Evolutionary conservation across 2,888 invertebrate genomes (phyloP).

Genomic region (Atrina japonica): DNA sequence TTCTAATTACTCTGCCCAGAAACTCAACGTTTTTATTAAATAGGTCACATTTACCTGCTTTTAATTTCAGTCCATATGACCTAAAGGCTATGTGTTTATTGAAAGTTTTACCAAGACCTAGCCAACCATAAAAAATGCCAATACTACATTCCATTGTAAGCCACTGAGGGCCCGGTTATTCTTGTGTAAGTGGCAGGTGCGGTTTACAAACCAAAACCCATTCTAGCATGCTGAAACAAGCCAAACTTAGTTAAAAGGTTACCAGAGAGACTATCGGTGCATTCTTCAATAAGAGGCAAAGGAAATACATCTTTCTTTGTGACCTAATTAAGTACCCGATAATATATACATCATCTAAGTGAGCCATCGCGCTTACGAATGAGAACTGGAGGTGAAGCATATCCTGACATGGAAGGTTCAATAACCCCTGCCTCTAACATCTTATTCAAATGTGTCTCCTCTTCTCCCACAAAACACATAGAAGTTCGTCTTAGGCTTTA

Average conservation of each 20-base stretch:
- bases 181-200: not conserved
- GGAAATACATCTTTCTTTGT: conserved; percentile 4
- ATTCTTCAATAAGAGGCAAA: too few species aligned
- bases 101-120: conserved; percentile 22
- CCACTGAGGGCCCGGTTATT: conserved; percentile 28
- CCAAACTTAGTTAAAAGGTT: not conserved
- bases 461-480: too few species aligned
- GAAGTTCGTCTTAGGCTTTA: too few species aligned
- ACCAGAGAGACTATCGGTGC: not conserved
- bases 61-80: conserved; percentile 25
- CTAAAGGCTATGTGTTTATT: conserved; percentile 14
- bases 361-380: conserved; percentile 3
- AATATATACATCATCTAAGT: conserved; percentile 15
- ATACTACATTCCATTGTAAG: conserved; percentile 25
- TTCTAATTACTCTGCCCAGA: conserved; percentile 29
- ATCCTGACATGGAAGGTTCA: conserved; percentile 14
- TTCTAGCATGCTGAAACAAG: not conserved
- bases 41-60: conserved; percentile 41
- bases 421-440: conserved; percentile 4
- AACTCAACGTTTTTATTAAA: conserved; percentile 38
- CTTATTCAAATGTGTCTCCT: not conserved
- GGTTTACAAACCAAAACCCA: not conserved
- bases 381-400: not conserved
- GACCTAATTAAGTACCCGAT: not conserved
- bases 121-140: conserved; percentile 37